Base-by-base conservation (phyloP, 2,888 invertebrate species). In the Hydropsyche betteni region DNA sequence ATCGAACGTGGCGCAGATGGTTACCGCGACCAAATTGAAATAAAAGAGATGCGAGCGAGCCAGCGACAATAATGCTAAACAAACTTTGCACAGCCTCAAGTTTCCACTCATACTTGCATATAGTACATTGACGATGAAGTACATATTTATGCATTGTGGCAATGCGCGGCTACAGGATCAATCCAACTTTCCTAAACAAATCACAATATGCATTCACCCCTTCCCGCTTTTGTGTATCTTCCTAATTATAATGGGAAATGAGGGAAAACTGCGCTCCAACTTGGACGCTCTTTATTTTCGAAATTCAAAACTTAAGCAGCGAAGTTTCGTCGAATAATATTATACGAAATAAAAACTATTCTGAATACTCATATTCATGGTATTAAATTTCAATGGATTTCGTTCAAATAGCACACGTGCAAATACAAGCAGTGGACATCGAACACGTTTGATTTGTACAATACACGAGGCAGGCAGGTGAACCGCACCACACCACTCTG, bases 41-140 rank as follows among this genome's bases (percentile, higher is more conserved):
- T 72, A 72, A 72, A 72, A 70, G 34, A 64, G 64, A 12, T 12
- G 64, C 64, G 52, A 51, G 36, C 24, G 24, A 44, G 50, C 53
- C 71, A 38, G 36, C 72, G 55, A 72, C 72, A 72, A 38, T 72
- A 72, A 72, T 58, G 52, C 72, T n/a, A 61, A 72, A 72, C 72
- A 72, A 72, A 72, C 72, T 72, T 72, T 34, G 50, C 68, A 24
- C 50, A 24, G 38, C 58, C 72, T 53, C 72, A 72, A 72, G 34
- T 72, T 72, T 72, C 72, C 58, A 61, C 55, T 61, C 44, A 58
- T 72, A 58, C 72, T 64, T 36, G 64, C 10, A 36, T 34, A 64
- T 64, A 33, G 34, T 36, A 61, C 33, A 24, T 51, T 51, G 8
- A 51, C n/a, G 8, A 12, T 51, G 8, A 51, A 51, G 51, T 51